phyloP scores from a whole-genome alignment of 2,888 invertebrate species.

The Calameuta idolon region DNA sequence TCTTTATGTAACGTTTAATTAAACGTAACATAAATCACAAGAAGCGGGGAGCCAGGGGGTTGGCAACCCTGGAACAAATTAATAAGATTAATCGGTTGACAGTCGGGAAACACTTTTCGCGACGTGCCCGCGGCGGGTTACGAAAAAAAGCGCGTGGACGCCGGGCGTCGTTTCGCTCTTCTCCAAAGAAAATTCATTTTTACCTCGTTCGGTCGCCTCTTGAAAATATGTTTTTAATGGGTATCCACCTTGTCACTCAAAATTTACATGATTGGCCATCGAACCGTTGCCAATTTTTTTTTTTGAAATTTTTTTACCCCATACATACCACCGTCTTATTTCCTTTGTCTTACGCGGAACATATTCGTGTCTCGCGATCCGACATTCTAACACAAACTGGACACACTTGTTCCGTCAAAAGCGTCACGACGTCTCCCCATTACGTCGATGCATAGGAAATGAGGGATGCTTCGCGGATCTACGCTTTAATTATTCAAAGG shows the following conservation, averaged over 20 bases:
- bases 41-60: slow-evolving; percentile 30
- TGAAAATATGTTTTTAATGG: slow-evolving; percentile 41
- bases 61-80: slow-evolving; percentile 51
- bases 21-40: slow-evolving; percentile 61
- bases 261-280: neutral
- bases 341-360: neutral
- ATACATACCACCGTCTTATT: neutral
- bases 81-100: slow-evolving; percentile 65
- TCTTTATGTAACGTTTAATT: slow-evolving; percentile 63
- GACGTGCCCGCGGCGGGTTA: slow-evolving; percentile 16
- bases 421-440: neutral
- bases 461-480: neutral
- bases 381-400: neutral
- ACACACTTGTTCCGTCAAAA: neutral
- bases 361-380: neutral
- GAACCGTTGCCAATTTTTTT: neutral
- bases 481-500: slow-evolving; percentile 44
- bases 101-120: slow-evolving; percentile 58
- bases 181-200: slow-evolving; percentile 49
- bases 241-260: neutral
- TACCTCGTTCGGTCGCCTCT: slow-evolving; percentile 29
- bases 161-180: slow-evolving; percentile 6
- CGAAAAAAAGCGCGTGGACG: neutral
- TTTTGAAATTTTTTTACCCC: neutral
- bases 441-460: neutral